Evolutionary conservation across 2,113 vertebrate genomes (phyloP).

Genomic region (Amazona guildingii): DNA sequence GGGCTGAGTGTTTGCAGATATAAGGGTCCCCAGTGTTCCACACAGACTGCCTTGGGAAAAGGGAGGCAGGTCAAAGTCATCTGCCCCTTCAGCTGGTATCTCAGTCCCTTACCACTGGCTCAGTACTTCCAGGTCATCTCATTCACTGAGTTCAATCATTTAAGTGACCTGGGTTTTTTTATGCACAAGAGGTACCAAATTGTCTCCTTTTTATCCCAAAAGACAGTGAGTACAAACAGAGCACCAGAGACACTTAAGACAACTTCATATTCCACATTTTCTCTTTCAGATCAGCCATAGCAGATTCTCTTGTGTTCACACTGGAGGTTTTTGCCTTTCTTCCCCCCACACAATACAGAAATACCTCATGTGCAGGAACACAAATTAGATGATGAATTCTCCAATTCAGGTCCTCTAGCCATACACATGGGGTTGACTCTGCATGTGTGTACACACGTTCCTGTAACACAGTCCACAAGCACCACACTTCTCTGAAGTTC

Average conservation of each 20-base stretch:
- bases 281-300: background rate
- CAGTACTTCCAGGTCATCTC: background rate
- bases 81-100: background rate
- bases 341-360: background rate
- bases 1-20: background rate
- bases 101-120: background rate
- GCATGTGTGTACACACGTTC: accelerated
- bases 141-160: background rate
- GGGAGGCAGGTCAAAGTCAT: background rate
- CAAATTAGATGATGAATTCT: background rate
- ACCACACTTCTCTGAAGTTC: background rate
- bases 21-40: background rate
- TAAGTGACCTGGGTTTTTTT: background rate
- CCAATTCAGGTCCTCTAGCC: background rate
- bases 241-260: background rate
- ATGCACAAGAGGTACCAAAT: background rate
- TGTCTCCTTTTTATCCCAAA: background rate
- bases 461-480: background rate
- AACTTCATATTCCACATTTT: background rate
- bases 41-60: background rate
- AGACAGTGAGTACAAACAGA: background rate
- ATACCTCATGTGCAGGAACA: background rate
- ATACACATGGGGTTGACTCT: background rate
- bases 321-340: background rate
- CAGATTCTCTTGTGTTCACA: background rate